Evolutionary conservation across 2,888 invertebrate genomes (phyloP), one percentile per base, ranked within the genome.

Genomic region (Tetranychus piercei): DNA sequence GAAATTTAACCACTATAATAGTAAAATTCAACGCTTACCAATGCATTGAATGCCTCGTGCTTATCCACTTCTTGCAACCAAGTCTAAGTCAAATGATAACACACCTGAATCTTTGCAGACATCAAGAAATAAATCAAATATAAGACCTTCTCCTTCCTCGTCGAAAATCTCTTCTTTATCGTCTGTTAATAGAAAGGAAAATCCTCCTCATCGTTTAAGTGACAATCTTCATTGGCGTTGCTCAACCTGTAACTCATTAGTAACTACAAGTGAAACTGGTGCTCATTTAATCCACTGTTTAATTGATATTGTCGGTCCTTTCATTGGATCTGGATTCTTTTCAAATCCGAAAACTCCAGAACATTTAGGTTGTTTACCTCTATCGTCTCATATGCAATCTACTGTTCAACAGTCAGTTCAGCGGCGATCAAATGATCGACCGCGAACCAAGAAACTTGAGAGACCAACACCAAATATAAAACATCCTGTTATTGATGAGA

Each of bases 391-490:
- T 55, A 73, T 64, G 64, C 11, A 73, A n/a, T 23, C 64, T 18
- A 45, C n/a, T 18, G 6, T 44, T 9, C 22, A 71, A 9, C 15
- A 8, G 7, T 6, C 18, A 18, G 20, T 23, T 44, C 9, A 45
- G 9, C n/a, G 20, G 1, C 45, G 44, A 22, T 20, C 65, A 73
- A n/a, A 18, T n/a, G 64, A 55, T 3, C 76, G 78, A 18, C 78
- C 78, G 1, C 76, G 78, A 69, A 78, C 78, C 1, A 78, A 78
- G 72, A 75, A 74, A n/a, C 76, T 78, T 22, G 73, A 77, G 8
- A 65, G 78, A 44, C 78, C 78, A 34, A 78, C 78, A 15, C 78
- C 78, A 18, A 77, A 78, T 72, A 34, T 78, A 15, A 76, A 77
- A 9, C 78, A 78, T 70, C 78, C 78, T 3, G 76, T 78, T 18